A percentile compares a stretch with the other conserved stretches of the same genome.
Conservation (phyloP, 2,797 vertebrate genomes). For the Acropternis orthonyx region DNA sequence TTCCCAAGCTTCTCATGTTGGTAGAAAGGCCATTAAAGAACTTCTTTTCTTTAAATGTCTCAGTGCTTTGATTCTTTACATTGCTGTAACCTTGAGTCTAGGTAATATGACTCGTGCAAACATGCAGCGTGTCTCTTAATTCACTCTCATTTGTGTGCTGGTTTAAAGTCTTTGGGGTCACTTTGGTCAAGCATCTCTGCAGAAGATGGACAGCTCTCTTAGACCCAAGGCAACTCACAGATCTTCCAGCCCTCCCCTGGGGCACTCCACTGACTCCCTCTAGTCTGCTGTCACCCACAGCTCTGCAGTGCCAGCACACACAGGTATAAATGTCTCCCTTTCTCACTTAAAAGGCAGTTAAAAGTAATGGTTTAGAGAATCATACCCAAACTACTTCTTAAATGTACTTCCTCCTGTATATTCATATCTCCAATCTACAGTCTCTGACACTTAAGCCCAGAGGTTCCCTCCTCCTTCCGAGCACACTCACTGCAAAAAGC, state of each 20-base stretch:
- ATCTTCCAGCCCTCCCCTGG: not conserved
- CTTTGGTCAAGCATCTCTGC: not conserved
- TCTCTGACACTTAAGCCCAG: not conserved
- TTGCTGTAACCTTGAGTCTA: not conserved
- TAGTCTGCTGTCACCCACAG: not conserved
- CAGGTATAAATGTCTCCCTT: not conserved
- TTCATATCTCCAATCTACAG: not conserved
- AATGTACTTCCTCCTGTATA: not conserved
- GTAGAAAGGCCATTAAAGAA: not conserved
- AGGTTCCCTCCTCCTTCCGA: not conserved
- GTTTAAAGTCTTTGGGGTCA: not conserved
- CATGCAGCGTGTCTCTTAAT: accelerated
- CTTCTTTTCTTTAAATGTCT: not conserved
- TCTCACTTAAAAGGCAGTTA: not conserved
- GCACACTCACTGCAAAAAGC: not conserved
- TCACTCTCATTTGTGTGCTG: not conserved
- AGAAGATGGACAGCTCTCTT: not conserved
- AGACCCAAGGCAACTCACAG: not conserved
- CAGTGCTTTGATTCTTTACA: not conserved
- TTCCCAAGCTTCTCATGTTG: not conserved
- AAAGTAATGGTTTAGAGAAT: not conserved
- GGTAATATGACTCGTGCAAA: not conserved
- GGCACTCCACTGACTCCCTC: not conserved
- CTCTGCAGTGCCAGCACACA: not conserved
- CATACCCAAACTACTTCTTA: not conserved